Base-by-base conservation (phyloP, 2,113 vertebrate species). In the Hippocampus abdominalis region DNA sequence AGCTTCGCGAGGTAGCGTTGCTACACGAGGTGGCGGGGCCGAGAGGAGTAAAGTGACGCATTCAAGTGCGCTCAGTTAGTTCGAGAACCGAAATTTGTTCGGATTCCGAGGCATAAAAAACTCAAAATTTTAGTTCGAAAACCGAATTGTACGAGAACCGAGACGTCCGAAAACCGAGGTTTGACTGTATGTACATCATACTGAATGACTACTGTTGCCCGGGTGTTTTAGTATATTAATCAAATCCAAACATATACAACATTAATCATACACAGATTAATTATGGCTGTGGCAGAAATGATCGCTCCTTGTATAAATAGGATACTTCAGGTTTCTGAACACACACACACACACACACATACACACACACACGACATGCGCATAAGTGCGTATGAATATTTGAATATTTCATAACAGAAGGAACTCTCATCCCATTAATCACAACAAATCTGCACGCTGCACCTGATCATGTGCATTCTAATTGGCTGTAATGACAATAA, bases 401-500 rank as follows among this genome's bases (percentile, higher is more conserved):
- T 81, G 74, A 81, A 79, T 84, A 73, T 81, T 81, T 80, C 64
- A 86, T 75, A 62, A 81, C 74, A 56, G 64, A 64, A 36, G n/a
- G 10, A 77, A 77, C 65, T 68, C 72, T 57, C 57, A 49, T 59
- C 69, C 60, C 73, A 84, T 87, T 83, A 86, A 88, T 85, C 84
- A 84, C 72, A 80, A 77, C 78, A 75, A 83, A 79, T 81, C 82
- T 78, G 74, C 75, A 76, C 39, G 63, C 78, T 79, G 79, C 77
- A 83, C 66, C 70, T 75, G 76, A 87, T 78, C 83, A 82, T 20
- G 57, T 66, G 36, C 46, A 63, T 72, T 89, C 82, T 91, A 90
- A 90, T 88, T 90, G 88, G 89, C 77, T 78, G 53, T 68, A 83
- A 77, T 78, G 73, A 82, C 64, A 53, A 62, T 83, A 76, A 90